Percentiles rank a stretch among this genome's conserved stretches.
phyloP scores from a whole-genome alignment of 2,797 vertebrate species.

The Sebastes diploproa region DNA sequence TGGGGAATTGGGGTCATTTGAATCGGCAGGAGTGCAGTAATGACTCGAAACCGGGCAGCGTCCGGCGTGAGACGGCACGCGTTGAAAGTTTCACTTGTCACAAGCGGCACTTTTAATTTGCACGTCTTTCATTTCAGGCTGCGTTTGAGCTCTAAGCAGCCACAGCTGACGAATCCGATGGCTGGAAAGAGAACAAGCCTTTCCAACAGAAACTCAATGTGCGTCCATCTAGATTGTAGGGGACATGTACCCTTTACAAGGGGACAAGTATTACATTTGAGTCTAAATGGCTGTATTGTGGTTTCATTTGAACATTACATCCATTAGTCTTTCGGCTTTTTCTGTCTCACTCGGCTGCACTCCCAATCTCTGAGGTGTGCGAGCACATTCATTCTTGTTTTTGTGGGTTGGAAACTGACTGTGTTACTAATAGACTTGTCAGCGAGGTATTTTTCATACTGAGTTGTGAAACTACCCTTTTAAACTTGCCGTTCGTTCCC shows the following conservation, averaged over 20 bases:
- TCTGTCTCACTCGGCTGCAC: constrained; percentile 8
- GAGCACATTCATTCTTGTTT: constrained; percentile 37
- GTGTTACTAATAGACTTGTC: constrained; percentile 49
- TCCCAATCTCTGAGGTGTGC: constrained; percentile 7
- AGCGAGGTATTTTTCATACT: constrained; percentile 14
- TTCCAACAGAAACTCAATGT: not conserved
- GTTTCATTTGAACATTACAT: constrained; percentile 19
- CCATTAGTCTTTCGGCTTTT: constrained; percentile 25
- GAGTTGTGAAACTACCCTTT: constrained; percentile 6
- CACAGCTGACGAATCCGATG: not conserved
- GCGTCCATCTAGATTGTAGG: constrained; percentile 1
- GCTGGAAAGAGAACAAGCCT: not conserved
- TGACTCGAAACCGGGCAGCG: constrained; percentile 32
- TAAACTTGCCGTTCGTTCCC: constrained; percentile 1
- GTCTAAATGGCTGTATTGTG: constrained; percentile 15
- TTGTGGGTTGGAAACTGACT: constrained; percentile 1
- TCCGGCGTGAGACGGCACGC: constrained; percentile 17
- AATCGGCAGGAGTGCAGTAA: constrained; percentile 45
- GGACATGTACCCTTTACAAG: not conserved
- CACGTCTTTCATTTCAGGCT: constrained; percentile 35
- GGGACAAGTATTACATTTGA: constrained; percentile 6
- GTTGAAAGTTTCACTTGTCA: constrained; percentile 49
- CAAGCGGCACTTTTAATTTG: constrained; percentile 24
- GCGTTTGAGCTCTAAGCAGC: constrained; percentile 13
- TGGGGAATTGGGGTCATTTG: constrained; percentile 55